Conservation (phyloP, 2,113 vertebrate species). For the Xenotilapia caudafasciata region DNA sequence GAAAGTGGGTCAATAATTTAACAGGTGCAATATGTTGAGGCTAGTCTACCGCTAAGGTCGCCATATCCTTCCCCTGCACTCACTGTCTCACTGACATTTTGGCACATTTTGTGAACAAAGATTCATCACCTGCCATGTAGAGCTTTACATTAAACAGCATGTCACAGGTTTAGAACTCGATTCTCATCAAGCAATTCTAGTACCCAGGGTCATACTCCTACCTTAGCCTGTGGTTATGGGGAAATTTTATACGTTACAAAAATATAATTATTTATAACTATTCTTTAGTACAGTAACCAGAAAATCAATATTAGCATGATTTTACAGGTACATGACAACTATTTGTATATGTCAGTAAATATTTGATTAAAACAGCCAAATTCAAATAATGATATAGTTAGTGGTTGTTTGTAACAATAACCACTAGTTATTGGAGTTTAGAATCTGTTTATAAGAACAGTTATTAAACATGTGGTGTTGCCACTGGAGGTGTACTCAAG, state of each 20-base stretch:
- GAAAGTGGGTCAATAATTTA: constrained; percentile 81
- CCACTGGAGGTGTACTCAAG: not conserved
- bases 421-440: not conserved
- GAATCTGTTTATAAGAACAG: not conserved
- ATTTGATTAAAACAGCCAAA: not conserved
- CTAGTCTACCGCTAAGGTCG: constrained; percentile 17
- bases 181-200: not conserved
- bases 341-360: not conserved
- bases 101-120: not conserved
- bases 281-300: not conserved
- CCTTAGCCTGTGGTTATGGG: not conserved
- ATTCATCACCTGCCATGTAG: not conserved
- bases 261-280: not conserved
- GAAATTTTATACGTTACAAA: not conserved
- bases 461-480: not conserved
- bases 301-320: not conserved
- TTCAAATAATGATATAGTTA: not conserved
- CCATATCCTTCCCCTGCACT: constrained; percentile 24
- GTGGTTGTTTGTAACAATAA: not conserved
- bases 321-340: not conserved
- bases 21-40: constrained; percentile 72
- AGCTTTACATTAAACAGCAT: not conserved
- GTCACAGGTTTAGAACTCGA: not conserved
- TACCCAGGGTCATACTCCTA: not conserved
- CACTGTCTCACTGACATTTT: not conserved